Evolutionary conservation across 2,113 vertebrate species (phyloP), one percentile per base, ranked within the genome.

Genomic region (Nyctibius bracteatus): DNA sequence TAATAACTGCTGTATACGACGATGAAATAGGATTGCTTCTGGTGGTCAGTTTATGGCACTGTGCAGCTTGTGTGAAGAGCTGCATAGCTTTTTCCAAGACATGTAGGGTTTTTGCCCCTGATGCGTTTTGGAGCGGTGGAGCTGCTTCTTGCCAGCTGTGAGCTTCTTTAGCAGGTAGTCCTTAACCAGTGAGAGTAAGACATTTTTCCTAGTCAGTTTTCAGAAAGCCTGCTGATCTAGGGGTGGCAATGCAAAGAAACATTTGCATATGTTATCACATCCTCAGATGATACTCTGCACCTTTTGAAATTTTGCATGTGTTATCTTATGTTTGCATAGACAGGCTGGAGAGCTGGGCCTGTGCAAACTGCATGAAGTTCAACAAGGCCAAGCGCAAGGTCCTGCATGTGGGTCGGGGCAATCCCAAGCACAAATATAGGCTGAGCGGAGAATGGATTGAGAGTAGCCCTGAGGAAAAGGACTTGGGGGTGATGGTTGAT

Each of bases 1-100:
- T 41, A 30, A 1, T 43, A 52, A 68, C 19, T 66, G 16, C 55
- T 67, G 2, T 33, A 7, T 44, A 5, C 0, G 0, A 1, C 67
- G 30, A 37, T 61, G 79, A 52, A 44, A 5, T 5, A 15, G 22
- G 22, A 10, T 37, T 77, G 17, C 46, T 57, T 47, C 47, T 62
- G 37, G 28, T 81, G 59, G 31, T 54, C 51, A 20, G 33, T 33
- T 54, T 13, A 12, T 44, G 30, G 9, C 43, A 25, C 52, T n/a
- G 7, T 58, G 16, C 28, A 66, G 24, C 37, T 52, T n/a, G 16
- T 41, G 39, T 4, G 1, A 54, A 62, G 46, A 79, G 25, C n/a
- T 88, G 7, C 8, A 4, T 13, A 18, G 35, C 30, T 90, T 51
- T 67, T 65, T 27, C 35, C 25, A 24, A 12, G 52, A 21, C 11